Conservation (phyloP, 2,888 invertebrate genomes). For the Diogma glabrata region DNA sequence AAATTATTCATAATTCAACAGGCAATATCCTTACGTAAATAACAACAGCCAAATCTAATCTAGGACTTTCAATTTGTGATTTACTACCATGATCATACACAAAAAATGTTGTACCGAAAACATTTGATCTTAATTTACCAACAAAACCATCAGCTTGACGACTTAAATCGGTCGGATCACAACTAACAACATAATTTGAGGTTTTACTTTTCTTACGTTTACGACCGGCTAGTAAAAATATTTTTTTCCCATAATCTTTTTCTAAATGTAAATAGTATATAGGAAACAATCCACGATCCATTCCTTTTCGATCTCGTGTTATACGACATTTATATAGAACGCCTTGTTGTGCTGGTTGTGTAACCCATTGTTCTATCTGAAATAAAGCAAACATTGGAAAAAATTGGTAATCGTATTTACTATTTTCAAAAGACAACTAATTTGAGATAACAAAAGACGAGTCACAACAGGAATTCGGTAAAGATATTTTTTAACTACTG, state of each 20-base stretch:
- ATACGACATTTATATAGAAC: constrained; percentile 93
- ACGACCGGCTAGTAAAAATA: constrained; percentile 64
- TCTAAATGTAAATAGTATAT: constrained; percentile 97
- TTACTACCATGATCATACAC: constrained; percentile 89
- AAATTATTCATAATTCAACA: no score
- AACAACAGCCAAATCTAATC: constrained; percentile 87
- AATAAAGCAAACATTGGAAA: no score
- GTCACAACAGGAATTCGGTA: no score
- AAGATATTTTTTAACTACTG: no score
- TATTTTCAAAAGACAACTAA: no score
- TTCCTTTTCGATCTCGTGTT: constrained; percentile 92
- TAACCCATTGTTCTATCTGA: constrained; percentile 74
- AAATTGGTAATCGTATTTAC: no score
- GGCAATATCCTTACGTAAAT: no score
- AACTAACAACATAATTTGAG: constrained; percentile 95
- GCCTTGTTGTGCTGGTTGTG: constrained; percentile 84
- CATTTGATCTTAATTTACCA: constrained; percentile 91
- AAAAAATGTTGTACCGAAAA: constrained; percentile 94
- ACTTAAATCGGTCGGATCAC: constrained; percentile 93
- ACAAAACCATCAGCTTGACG: constrained; percentile 87
- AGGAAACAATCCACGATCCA: constrained; percentile 95
- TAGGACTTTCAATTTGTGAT: constrained; percentile 42
- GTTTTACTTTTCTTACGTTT: constrained; percentile 98
- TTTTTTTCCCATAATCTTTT: constrained; percentile 91
- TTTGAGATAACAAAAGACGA: no score